Evolutionary conservation across 2,797 vertebrate genomes (phyloP), one percentile per base, ranked within the genome.

Genomic region (Vultur gryphus): DNA sequence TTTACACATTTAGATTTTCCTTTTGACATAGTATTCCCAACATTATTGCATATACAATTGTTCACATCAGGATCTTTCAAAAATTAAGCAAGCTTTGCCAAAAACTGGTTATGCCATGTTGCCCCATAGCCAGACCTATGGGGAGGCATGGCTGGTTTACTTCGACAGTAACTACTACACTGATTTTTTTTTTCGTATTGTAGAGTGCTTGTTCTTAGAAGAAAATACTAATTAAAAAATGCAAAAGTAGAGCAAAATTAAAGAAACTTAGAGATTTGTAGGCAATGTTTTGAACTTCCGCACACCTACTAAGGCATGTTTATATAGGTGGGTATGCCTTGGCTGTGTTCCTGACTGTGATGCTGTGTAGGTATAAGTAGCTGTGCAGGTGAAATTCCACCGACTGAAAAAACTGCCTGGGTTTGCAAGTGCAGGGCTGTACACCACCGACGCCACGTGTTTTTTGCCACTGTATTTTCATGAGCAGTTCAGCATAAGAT

Each of bases 381-480:
- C 69, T 58, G 11, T 10, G 11, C 1, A 3, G 17, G 55, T 7
- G 2, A 6, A 58, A 23, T 43, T 29, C 35, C 24, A 13, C 21
- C 4, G 3, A 4, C n/a, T 13, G 20, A 7, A 35, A 17, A 28
- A 31, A 8, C 24, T 17, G 41, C 55, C 37, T 17, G n/a, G 15
- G 37, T 69, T n/a, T 29, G 49, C 35, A n/a, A 13, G 28, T 6
- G 33, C 49, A 26, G 57, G 37, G 43, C 69, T 37, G 43, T 11
- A 9, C 6, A 16, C 9, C 29, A 2, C 37, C 1, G 2, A 10
- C 25, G 13, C 24, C 7, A 9, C 3, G 0, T 2, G 33, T 7
- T 55, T 61, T 61, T 44, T 41, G 16, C 33, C 44, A 6, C 44
- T 28, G 16, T 35, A 2, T 46, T 66, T 57, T 43, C 26, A 6